Evolutionary conservation across 2,888 invertebrate species (phyloP), one percentile per base, ranked within the genome.

Genomic region (Neoscelio sp.): DNA sequence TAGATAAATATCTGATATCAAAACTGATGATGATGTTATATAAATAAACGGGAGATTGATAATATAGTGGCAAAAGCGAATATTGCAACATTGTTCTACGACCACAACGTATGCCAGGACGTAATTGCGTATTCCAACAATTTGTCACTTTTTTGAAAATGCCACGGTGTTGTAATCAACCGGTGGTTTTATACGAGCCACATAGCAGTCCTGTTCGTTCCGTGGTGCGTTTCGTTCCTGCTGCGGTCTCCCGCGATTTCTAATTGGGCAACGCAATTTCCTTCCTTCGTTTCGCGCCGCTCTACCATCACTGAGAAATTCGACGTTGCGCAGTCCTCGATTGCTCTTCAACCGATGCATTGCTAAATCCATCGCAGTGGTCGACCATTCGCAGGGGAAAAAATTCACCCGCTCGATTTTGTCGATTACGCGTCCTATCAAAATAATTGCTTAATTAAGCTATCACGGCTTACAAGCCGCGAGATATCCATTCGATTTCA

Each of bases 241-340:
- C 67, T 80, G 77, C 73, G 74, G 77, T 80, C 71, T 62, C 70
- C 80, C 80, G 80, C 78, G 77, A 83, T 85, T 85, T 85, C 83
- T 85, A 85, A 84, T 85, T 85, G 83, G 83, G 80, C 83, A 81
- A 82, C 83, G 83, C 82, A 83, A 85, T 85, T 85, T 85, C 85
- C 85, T 84, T 84, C 82, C 81, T 83, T 40, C 81, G 81, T 79
- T 78, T 82, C 77, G 82, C 80, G 77, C 64, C 64, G 73, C 77
- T 62, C 79, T 56, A 60, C 64, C 79, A 68, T 73, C 54, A 76
- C 80, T 76, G 78, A 80, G 80, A 64, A 83, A 78, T 80, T 70
- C 73, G 74, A 58, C 68, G 75, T 79, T 64, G 71, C 80, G 78
- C 80, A 74, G 75, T 71, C 48, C 30, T 54, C 73, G 64, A 78